Evolutionary conservation across 2,888 invertebrate species (phyloP).

Genomic region (Hedychridium roseum): DNA sequence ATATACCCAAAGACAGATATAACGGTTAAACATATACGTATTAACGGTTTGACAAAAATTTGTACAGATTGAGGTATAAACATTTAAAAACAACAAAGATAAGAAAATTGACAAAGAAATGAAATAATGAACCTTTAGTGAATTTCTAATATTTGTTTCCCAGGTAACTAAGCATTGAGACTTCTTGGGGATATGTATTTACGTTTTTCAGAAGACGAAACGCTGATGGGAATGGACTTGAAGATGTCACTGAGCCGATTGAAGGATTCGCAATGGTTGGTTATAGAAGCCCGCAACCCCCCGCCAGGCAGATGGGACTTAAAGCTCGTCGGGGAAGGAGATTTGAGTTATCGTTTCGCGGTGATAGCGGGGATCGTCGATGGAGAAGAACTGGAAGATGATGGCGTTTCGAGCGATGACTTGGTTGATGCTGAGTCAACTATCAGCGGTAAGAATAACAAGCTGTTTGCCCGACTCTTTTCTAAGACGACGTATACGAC

Average conservation of each 20-base stretch:
- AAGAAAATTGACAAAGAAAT: too few relatives aligned
- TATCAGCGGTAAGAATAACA: background rate
- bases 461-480: background rate
- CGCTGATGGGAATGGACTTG: conserved; percentile 18
- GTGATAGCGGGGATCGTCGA: conserved; percentile 10
- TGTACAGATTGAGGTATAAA: too few relatives aligned
- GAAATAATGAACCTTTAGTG: too few relatives aligned
- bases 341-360: conserved; percentile 39
- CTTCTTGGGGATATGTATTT: background rate
- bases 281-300: conserved; percentile 43
- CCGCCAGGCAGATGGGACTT: conserved; percentile 47
- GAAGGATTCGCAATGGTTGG: conserved; percentile 32
- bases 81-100: too few relatives aligned
- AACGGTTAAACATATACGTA: too few relatives aligned
- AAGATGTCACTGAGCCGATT: conserved; percentile 39
- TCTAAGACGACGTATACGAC: too few relatives aligned
- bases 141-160: too few relatives aligned
- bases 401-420: background rate
- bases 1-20: too few relatives aligned
- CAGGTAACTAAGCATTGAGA: background rate
- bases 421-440: background rate
- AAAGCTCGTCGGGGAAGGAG: conserved; percentile 35
- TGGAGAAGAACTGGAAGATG: background rate
- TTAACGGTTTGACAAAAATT: too few relatives aligned
- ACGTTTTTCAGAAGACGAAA: conserved; percentile 15